Evolutionary conservation across 2,113 vertebrate species (phyloP), one percentile per base, ranked within the genome.

Genomic region (Cricetomys ansorgei): DNA sequence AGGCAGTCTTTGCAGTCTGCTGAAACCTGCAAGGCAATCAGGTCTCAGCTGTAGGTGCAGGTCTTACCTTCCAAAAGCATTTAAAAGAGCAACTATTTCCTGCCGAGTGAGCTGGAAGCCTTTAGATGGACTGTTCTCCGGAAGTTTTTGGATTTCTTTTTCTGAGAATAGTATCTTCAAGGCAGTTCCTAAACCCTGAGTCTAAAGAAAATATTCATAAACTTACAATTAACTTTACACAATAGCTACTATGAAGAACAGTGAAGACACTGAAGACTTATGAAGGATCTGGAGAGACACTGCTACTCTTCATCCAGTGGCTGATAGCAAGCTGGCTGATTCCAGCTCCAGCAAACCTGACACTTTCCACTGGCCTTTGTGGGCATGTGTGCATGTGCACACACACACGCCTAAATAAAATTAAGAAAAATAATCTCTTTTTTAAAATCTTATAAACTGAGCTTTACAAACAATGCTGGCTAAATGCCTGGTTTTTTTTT

Each of bases 91-190:
- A 93, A 99, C 99, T 72, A 99, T 99, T 98, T 99, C 99, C 97
- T 99, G 99, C 0, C 99, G 98, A 0, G 99, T 99, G 45, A 99
- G 99, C 92, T 99, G 99, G 98, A 99, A 99, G 75, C 99, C 99
- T 98, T 99, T 99, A 0, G 99, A 99, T 0, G 99, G 99, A 81
- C 98, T 99, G 1, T 99, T 99, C 81, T 99, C 99, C 4, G 99
- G 99, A 88, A 99, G 99, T 69, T 99, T 99, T 97, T 99, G 98
- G 96, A 99, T 99, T 98, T 99, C 99, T 85, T 99, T 99, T 98
- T 99, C 99, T 7, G 99, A 99, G 98, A 99, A 99, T 59, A 99
- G 98, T 97, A 99, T 99, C 98, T 99, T 99, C 98, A 99, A 99
- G 31, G 99, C 99, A 8, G 99, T 99, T 94, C 99, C 99, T 96